phyloP scores from a whole-genome alignment of 2,888 invertebrate genomes.

The Epirrhoe tristata region DNA sequence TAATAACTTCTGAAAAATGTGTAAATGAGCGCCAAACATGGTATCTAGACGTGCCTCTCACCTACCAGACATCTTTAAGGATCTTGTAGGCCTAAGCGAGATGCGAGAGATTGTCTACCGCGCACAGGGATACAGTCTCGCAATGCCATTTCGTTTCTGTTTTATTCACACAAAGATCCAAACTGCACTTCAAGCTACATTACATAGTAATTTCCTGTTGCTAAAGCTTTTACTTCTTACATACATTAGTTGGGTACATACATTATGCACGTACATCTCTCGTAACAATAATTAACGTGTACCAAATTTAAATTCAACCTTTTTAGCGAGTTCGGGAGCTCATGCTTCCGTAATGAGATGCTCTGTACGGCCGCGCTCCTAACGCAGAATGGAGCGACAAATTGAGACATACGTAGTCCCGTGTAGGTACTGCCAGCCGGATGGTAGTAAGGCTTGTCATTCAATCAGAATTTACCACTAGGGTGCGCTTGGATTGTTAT shows the following conservation, averaged over 20 bases:
- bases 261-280: conserved; percentile 20
- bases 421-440: neutral
- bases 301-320: conserved; percentile 39
- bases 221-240: conserved; percentile 18
- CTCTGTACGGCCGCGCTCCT: neutral
- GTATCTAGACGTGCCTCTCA: too few relatives aligned
- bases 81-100: too few relatives aligned
- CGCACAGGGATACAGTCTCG: too few relatives aligned
- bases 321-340: conserved; percentile 25
- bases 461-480: too few relatives aligned
- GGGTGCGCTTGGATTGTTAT: too few relatives aligned
- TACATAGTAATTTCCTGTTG: conserved; percentile 13
- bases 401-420: neutral
- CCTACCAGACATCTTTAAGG: too few relatives aligned
- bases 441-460: too few relatives aligned
- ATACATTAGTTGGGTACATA: conserved; percentile 4
- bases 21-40: too few relatives aligned
- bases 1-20: too few relatives aligned
- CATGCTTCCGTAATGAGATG: conserved; percentile 18
- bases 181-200: neutral
- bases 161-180: neutral
- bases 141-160: too few relatives aligned
- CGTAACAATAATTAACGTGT: conserved; percentile 41
- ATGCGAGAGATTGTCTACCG: too few relatives aligned
- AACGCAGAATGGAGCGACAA: neutral